Evolutionary conservation across 2,888 invertebrate genomes (phyloP), one percentile per base, ranked within the genome.

Genomic region (Euzetes globulus): DNA sequence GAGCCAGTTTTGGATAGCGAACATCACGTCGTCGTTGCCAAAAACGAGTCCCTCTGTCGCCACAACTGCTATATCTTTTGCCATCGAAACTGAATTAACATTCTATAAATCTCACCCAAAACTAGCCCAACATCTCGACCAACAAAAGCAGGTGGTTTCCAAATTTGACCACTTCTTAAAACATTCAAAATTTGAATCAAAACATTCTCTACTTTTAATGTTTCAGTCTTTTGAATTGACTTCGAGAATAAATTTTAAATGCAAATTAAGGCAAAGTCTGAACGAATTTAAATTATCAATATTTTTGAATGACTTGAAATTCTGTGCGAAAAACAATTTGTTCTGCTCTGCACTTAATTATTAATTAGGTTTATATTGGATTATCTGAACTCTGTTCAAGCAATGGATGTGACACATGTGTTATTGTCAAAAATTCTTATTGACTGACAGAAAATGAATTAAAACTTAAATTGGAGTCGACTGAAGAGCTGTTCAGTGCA

Each of bases 11-110:
- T 68, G 1, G 68, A 68, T 68, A 13, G 45, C 45, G 6, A 11
- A 1, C 29, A 25, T 45, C 25, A 22, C 33, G 45, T 68, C 68
- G 11, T 68, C n/a, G 33, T 17, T 68, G 25, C 33, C 11, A 19
- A 68, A 45, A 68, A 68, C 68, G 45, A 68, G 68, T 68, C 68
- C 68, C 45, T 45, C 41, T 68, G 41, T 45, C 68, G 45, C 68
- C 68, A 68, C 29, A 60, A 68, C 15, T 45, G 9, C 25, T 68
- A 68, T 68, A 68, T 68, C 37, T 68, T n/a, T n/a, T 4, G 13
- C 1, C 19, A 45, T 63, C 33, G 6, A 63, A 33, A 63, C n/a
- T 11, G 17, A 27, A 33, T 33, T 33, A 63, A 33, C 11, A 63
- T 63, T 63, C 63, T 13, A 17, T 37, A 6, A 13, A 13, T 15